Evolutionary conservation across 2,888 invertebrate genomes (phyloP).

Genomic region (Ethmia dodecea): DNA sequence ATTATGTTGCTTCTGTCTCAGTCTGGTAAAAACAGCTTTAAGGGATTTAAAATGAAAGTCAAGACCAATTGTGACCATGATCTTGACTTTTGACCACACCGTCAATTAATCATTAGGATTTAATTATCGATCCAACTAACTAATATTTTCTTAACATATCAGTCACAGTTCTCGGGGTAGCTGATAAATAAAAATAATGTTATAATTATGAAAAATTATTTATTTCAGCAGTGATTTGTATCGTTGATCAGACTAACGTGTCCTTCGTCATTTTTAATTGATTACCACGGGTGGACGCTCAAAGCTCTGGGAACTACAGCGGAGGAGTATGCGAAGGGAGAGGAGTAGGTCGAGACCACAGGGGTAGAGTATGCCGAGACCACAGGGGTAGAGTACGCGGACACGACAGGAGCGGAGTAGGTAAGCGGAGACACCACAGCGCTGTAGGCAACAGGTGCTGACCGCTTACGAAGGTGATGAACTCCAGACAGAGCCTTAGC

Average conservation of each 20-base stretch:
- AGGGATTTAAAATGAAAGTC: too few species aligned
- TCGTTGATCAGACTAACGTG: constrained; percentile 21
- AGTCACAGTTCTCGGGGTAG: too few species aligned
- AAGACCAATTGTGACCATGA: too few species aligned
- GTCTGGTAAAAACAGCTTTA: too few species aligned
- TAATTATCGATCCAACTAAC: too few species aligned
- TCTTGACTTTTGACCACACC: too few species aligned
- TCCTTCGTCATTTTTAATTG: constrained; percentile 5
- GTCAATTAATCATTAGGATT: too few species aligned
- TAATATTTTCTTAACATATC: too few species aligned
- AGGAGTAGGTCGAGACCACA: constrained; percentile 23
- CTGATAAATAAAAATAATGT: too few species aligned
- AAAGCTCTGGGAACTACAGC: constrained; percentile 38
- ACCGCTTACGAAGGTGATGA: constrained; percentile 62
- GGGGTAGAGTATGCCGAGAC: constrained; percentile 34
- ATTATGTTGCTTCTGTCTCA: too few species aligned
- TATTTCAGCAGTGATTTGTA: constrained; percentile 37
- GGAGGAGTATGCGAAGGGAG: constrained; percentile 20
- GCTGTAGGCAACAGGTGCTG: constrained; percentile 45
- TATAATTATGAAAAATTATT: constrained; percentile 21
- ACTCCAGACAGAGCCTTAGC: constrained; percentile 58
- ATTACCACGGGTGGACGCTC: constrained; percentile 55
- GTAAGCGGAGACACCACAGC: constrained; percentile 40
- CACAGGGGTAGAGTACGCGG: constrained; percentile 24
- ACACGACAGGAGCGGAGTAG: constrained; percentile 21